Evolutionary conservation across 2,113 vertebrate species (phyloP).

Genomic region (Hydropotes inermis): DNA sequence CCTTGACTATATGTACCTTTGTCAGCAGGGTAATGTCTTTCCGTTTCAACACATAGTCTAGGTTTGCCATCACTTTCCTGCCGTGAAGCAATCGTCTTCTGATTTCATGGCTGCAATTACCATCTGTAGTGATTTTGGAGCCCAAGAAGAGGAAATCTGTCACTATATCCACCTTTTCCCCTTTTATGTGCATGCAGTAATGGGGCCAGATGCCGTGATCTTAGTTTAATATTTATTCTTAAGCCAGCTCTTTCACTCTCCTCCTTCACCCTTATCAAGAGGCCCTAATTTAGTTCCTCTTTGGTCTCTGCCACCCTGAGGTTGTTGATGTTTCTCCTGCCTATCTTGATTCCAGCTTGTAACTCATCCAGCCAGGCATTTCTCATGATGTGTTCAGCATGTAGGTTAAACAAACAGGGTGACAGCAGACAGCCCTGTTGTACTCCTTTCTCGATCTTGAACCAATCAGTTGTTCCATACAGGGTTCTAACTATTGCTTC

Average conservation of each 20-base stretch:
- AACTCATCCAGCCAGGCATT: not conserved
- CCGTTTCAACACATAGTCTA: fast-evolving
- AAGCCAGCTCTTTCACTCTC: not conserved
- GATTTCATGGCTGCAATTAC: not conserved
- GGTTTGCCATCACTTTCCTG: not conserved
- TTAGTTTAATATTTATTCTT: not conserved
- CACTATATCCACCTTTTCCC: not conserved
- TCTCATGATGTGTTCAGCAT: not conserved
- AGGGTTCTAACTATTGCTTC: not conserved
- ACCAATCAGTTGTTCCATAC: not conserved
- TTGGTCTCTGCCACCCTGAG: not conserved
- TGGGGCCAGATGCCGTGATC: not conserved
- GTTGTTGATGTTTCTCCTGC: not conserved
- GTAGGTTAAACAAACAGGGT: not conserved
- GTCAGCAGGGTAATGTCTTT: not conserved
- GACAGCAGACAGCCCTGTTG: not conserved
- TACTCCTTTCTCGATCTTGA: not conserved
- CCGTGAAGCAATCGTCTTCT: not conserved
- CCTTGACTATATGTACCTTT: not conserved
- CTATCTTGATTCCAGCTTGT: not conserved
- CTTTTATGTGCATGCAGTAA: not conserved
- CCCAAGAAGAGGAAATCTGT: not conserved
- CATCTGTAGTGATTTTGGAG: not conserved
- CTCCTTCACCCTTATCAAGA: not conserved
- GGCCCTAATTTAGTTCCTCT: not conserved